A percentile compares a stretch with the other conserved stretches of the same genome.
phyloP scores from a whole-genome alignment of 2,888 invertebrate genomes.

The Metacarcinus magister region DNA sequence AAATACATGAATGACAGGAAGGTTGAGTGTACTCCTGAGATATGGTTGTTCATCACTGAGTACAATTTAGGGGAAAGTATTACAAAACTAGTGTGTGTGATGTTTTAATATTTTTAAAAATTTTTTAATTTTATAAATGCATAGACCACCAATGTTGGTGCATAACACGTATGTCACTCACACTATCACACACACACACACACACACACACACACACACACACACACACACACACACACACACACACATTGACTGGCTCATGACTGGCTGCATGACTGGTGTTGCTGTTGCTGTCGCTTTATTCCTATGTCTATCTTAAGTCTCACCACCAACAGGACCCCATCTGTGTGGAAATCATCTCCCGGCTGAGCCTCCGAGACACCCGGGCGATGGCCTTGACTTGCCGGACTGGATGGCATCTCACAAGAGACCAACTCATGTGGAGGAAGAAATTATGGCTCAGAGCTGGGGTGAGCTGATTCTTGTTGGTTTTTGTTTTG shows the following conservation, averaged over 20 bases:
- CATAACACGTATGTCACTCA: too few species aligned
- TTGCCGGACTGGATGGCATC: constrained; percentile 69
- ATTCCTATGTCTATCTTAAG: not conserved
- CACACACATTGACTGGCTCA: not conserved
- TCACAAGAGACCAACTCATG: constrained; percentile 76
- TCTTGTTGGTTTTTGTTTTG: too few species aligned
- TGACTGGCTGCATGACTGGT: not conserved
- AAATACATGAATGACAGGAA: not conserved
- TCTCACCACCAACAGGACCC: constrained; percentile 59
- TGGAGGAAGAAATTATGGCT: constrained; percentile 79
- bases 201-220: too few species aligned
- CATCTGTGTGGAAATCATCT: constrained; percentile 71
- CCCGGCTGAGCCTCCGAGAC: constrained; percentile 75
- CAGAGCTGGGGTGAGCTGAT: constrained; percentile 70
- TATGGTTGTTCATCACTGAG: not conserved
- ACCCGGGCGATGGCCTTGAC: constrained; percentile 76
- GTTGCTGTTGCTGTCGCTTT: not conserved
- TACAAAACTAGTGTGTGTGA: not conserved
- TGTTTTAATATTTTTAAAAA: too few species aligned
- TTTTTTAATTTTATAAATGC: too few species aligned
- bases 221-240: too few species aligned
- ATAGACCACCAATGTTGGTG: too few species aligned
- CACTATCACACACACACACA: too few species aligned
- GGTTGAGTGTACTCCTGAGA: not conserved
- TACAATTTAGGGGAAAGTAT: not conserved